These are phyloP conservation scores for Lepus timidus DNA, from an alignment of 2,113 vertebrate genomes.

Conservation along the genomic window DNA sequence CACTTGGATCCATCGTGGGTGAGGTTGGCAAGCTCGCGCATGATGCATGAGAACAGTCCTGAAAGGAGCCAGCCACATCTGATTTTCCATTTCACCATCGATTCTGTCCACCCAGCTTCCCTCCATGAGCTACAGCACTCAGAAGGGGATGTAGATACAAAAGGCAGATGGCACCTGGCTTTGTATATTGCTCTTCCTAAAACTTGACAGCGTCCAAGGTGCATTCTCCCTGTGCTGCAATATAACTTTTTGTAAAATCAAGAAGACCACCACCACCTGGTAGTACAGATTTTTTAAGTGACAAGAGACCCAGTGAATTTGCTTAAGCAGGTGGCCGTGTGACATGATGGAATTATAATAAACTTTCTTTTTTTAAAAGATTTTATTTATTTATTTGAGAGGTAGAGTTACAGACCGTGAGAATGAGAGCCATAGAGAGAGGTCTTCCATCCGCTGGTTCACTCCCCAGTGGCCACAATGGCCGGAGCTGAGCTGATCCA, in stretches of 20 bases:
- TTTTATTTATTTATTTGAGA: too few species aligned
- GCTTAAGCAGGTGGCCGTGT: neutral
- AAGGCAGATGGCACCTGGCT: neutral
- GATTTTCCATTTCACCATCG: neutral
- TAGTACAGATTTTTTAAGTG: neutral
- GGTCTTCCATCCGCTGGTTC: too few species aligned
- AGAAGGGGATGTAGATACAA: neutral
- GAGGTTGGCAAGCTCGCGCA: slow-evolving; percentile 95
- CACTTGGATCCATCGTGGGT: slow-evolving; percentile 96
- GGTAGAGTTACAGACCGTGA: too few species aligned
- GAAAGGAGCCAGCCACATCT: slow-evolving; percentile 53
- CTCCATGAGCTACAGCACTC: neutral
- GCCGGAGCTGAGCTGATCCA: too few species aligned
- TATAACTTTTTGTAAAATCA: neutral
- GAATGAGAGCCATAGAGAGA: too few species aligned
- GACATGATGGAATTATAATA: neutral
- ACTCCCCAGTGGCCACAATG: too few species aligned
- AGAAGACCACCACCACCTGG: neutral
- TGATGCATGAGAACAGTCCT: slow-evolving; percentile 97
- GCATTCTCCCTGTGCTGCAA: neutral
- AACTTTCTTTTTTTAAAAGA: neutral
- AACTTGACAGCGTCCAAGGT: too few species aligned
- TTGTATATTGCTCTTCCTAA: neutral
- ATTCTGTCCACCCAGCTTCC: neutral
- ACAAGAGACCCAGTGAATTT: neutral